A percentile compares a stretch with the other conserved stretches of the same genome.
Evolutionary conservation across 2,888 invertebrate species (phyloP).

Genomic region (Rhopalosiphum nymphaeae): DNA sequence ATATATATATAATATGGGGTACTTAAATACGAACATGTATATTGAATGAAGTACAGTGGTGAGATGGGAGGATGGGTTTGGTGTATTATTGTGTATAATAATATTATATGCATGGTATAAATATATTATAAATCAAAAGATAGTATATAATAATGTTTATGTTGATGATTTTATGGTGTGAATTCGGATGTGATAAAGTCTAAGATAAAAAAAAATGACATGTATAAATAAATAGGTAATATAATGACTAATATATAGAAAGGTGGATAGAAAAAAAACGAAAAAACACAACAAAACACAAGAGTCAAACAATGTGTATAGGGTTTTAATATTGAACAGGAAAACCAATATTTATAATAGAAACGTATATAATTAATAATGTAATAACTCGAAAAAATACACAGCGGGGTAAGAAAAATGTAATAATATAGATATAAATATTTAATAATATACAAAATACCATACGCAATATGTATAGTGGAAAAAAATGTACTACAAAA

Average conservation of each 20-base stretch:
- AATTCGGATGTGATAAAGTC: constrained; percentile 34
- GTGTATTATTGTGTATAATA: constrained; percentile 12
- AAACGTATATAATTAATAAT: constrained; percentile 11
- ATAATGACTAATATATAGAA: constrained; percentile 7
- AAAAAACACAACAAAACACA: constrained; percentile 39
- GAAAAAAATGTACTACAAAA: neutral
- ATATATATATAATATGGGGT: neutral
- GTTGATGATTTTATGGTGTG: constrained; percentile 29
- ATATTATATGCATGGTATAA: neutral
- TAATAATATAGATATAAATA: neutral
- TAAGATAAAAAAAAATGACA: constrained; percentile 30
- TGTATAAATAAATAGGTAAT: neutral
- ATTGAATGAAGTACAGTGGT: neutral
- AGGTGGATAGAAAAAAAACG: neutral
- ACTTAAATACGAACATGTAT: neutral
- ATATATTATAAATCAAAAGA: neutral
- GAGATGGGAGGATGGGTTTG: neutral
- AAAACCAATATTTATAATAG: constrained; percentile 5
- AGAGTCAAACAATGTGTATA: constrained; percentile 47
- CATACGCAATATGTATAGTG: neutral
- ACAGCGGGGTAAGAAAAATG: neutral
- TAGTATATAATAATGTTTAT: neutral
- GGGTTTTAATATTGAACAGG: neutral
- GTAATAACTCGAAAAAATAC: neutral
- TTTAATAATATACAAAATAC: neutral